Base-by-base conservation (phyloP, 2,888 invertebrate genomes). In the Heliconius ismenius region DNA sequence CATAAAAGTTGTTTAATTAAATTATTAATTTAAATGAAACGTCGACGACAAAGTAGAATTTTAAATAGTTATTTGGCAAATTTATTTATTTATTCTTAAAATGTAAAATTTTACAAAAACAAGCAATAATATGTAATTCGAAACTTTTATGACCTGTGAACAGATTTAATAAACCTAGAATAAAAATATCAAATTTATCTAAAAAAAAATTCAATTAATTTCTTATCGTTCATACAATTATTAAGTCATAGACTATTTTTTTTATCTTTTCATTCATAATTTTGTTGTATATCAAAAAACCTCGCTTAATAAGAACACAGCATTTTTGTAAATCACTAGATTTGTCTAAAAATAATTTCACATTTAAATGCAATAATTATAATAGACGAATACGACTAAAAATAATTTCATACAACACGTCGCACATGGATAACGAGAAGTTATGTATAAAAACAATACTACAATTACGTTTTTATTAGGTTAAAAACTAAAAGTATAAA, bases 261-360 rank as follows among this genome's bases (percentile, higher is more conserved):
- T 65, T 15, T 36, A 28, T 7, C 18, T n/a, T 6, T 39, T 39
- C 13, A 32, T 32, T 21, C 64, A 2, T 13, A 11, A 65, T 65
- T 36, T n/a, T 65, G n/a, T 32, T 13, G 65, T 36, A 65, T 39
- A 39, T 65, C 36, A 2, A 67, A 18, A 67, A 67, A 39, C 7
- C 36, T 39, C n/a, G 58, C 10, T 13, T 39, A 65, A 65, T n/a
- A 65, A 54, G 32, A 28, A n/a, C 70, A 36, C 54, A 36, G 58
- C 54, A 58, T 58, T n/a, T 28, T 54, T 58, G 15, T 54, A 58
- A 70, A 58, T 70, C 58, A 70, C 58, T 58, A 36, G 32, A 36
- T 15, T 70, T 58, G n/a, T 70, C 54, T 70, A 58, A 70, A 4
- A 70, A 70, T 70, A 58, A 70, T 70, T 54, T 70, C 36, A 58